Evolutionary conservation across 2,888 invertebrate species (phyloP).

Genomic region (Acanthosoma haemorrhoidale): DNA sequence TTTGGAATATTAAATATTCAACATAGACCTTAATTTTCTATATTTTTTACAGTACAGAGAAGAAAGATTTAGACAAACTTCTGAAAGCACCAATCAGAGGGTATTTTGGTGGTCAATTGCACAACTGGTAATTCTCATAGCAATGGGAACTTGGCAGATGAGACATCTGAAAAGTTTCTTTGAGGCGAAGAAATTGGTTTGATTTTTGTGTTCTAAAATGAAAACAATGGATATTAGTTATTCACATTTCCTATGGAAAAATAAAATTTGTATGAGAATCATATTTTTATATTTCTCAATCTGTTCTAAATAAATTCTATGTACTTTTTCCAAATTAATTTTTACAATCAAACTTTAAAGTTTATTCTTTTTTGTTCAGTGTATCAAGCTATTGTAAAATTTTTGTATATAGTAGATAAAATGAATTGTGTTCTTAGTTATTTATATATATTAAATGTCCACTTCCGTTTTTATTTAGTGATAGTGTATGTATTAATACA

Average conservation of each 20-base stretch:
- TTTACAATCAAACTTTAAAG: too few relatives aligned
- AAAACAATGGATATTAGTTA: not conserved
- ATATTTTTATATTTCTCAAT: not conserved
- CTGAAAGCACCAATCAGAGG: constrained; percentile 92
- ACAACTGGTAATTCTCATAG: constrained; percentile 82
- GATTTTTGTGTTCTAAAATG: constrained; percentile 44
- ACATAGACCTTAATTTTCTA: too few relatives aligned
- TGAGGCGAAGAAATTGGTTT: constrained; percentile 97
- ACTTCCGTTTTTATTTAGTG: too few relatives aligned
- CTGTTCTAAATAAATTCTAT: not conserved
- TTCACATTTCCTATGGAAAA: constrained; percentile 8
- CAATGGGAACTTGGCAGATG: constrained; percentile 99
- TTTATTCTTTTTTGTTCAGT: not conserved
- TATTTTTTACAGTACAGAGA: constrained; percentile 79
- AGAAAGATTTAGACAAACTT: constrained; percentile 93
- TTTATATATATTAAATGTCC: too few relatives aligned
- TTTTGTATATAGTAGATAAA: too few relatives aligned
- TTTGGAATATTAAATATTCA: too few relatives aligned
- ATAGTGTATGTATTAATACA: too few relatives aligned
- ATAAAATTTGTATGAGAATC: not conserved
- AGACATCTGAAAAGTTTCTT: constrained; percentile 98
- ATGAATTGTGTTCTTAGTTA: too few relatives aligned
- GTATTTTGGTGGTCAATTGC: constrained; percentile 95
- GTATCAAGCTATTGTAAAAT: too few relatives aligned
- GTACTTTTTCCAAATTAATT: not conserved